Evolutionary conservation across 2,888 invertebrate species (phyloP).

Genomic region (Arrhopalites spinosus): DNA sequence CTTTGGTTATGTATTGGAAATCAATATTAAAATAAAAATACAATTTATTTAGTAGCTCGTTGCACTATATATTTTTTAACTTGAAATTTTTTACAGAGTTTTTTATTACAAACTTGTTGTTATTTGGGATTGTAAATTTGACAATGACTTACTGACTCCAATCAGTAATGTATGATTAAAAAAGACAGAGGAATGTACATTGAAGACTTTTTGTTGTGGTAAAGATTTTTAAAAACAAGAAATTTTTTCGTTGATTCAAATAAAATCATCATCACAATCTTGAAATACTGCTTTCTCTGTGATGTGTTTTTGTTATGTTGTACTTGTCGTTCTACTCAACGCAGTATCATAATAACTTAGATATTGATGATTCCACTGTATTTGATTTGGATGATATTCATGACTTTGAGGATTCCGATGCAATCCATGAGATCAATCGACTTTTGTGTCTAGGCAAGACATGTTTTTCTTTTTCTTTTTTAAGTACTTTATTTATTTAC

Average conservation of each 20-base stretch:
- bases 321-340: conserved; percentile 53
- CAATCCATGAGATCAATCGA: conserved; percentile 52
- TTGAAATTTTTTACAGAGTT: no score
- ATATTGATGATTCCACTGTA: conserved; percentile 44
- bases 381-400: conserved; percentile 49
- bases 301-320: conserved; percentile 37
- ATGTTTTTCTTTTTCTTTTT: conserved; percentile 1
- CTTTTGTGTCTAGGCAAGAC: conserved; percentile 54
- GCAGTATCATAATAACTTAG: conserved; percentile 48
- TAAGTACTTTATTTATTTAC: conserved; percentile 25
- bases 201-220: no score
- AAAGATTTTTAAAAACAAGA: no score
- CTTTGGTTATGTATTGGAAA: neutral
- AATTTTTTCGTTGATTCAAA: no score
- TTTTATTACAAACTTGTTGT: no score
- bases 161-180: no score
- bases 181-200: no score
- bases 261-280: neutral
- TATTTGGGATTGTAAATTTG: no score
- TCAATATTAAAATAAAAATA: neutral
- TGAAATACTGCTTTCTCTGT: neutral
- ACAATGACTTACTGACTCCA: no score
- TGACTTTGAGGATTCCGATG: conserved; percentile 51
- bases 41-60: neutral
- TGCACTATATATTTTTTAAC: no score